These are phyloP conservation scores for Melinaea marsaeus DNA, from an alignment of 2,888 invertebrate genomes.

Conservation along the genomic window DNA sequence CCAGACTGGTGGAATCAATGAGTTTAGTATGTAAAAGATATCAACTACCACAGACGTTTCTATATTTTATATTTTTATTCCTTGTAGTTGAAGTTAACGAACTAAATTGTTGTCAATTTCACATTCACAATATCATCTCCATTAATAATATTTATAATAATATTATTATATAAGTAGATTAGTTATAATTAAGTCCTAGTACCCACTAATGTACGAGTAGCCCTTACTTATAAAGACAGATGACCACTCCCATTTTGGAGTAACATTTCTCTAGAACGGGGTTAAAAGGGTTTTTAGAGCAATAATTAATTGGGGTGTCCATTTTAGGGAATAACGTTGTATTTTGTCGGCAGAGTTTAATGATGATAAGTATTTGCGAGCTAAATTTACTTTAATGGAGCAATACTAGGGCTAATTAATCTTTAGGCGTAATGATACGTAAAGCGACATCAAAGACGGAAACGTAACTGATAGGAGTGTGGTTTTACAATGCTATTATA, in stretches of 20 bases:
- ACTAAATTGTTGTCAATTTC: background rate
- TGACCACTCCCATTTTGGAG: conserved; percentile 51
- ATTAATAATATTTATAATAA: conserved; percentile 15
- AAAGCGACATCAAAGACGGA: background rate
- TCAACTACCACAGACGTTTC: no score
- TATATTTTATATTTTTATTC: no score
- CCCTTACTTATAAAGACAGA: conserved; percentile 66
- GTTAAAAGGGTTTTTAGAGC: conserved; percentile 65
- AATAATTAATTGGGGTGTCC: conserved; percentile 66
- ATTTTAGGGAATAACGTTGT: conserved; percentile 32
- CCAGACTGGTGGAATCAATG: no score
- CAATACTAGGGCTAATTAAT: conserved; percentile 11
- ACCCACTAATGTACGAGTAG: conserved; percentile 37
- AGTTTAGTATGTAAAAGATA: no score
- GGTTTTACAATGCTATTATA: conserved; percentile 5
- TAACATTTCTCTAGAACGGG: conserved; percentile 51
- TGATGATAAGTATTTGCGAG: conserved; percentile 28
- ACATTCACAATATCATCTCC: conserved; percentile 9
- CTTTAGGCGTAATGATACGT: conserved; percentile 2
- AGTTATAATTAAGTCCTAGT: conserved; percentile 52
- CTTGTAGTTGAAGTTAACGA: background rate
- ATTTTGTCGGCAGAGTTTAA: conserved; percentile 28
- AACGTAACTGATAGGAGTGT: background rate
- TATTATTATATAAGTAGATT: conserved; percentile 43
- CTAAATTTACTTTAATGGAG: conserved; percentile 23